phyloP scores from a whole-genome alignment of 1,140 invertebrate species.

The Bombyx mandarina region DNA sequence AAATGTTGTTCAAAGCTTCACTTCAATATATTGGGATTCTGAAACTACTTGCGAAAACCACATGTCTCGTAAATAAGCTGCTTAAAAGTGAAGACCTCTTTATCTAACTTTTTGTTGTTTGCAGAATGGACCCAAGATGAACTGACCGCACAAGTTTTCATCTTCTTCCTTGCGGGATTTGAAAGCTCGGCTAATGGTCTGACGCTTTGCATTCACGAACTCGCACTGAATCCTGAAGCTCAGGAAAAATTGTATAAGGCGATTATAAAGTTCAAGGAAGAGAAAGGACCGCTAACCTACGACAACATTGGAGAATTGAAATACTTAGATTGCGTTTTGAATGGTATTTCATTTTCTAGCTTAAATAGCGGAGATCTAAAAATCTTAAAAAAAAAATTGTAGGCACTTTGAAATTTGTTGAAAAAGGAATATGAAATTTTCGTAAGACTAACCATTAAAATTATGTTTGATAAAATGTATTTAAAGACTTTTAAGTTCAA shows the following conservation, averaged over 20 bases:
- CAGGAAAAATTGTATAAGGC: conserved; percentile 74
- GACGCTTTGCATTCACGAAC: conserved; percentile 51
- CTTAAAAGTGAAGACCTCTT: no score
- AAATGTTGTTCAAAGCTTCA: neutral
- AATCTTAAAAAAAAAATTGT: neutral
- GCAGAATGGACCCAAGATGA: conserved; percentile 50
- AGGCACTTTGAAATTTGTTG: neutral
- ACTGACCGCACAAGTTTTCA: conserved; percentile 60
- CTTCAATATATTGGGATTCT: neutral
- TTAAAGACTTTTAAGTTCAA: no score
- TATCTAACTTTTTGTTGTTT: neutral
- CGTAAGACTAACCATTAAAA: no score
- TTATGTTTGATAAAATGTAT: no score
- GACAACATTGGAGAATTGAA: conserved; percentile 58
- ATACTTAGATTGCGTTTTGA: conserved; percentile 60
- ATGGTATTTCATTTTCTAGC: conserved; percentile 29
- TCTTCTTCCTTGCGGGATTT: conserved; percentile 70
- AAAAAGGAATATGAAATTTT: neutral
- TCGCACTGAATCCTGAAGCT: conserved; percentile 71
- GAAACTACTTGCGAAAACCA: neutral
- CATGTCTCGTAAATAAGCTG: no score
- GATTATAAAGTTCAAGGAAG: conserved; percentile 53
- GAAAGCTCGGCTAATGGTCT: conserved; percentile 56
- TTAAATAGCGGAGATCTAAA: neutral
- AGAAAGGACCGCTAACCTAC: conserved; percentile 42